Percentiles rank a stretch among this genome's conserved stretches.
Evolutionary conservation across 2,113 vertebrate genomes (phyloP).

Genomic region (Carassius carassius): DNA sequence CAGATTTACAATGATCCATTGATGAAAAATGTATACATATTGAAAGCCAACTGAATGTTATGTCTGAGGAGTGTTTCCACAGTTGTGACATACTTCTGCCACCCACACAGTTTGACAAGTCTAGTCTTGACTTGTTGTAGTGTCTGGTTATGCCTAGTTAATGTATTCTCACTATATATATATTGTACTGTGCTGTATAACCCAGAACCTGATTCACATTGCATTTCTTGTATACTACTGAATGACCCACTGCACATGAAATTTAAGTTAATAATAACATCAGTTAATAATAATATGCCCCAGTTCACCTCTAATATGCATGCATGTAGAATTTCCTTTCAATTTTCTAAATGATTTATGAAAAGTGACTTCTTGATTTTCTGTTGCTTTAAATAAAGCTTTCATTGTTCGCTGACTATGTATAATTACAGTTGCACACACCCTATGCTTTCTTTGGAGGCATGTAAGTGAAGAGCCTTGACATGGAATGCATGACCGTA

Average conservation of each 20-base stretch:
- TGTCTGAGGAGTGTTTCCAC: not conserved
- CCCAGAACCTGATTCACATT: not conserved
- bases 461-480: slow-evolving; percentile 11
- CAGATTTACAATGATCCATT: slow-evolving; percentile 17
- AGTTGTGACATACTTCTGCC: slow-evolving; percentile 20
- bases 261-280: not conserved
- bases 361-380: slow-evolving; percentile 14
- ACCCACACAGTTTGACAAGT: slow-evolving; percentile 20
- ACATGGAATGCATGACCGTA: not conserved
- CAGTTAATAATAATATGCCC: not conserved
- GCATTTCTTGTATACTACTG: not conserved
- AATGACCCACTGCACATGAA: not conserved
- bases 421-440: slow-evolving; percentile 16
- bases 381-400: slow-evolving; percentile 3
- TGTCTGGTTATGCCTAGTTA: not conserved
- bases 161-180: not conserved
- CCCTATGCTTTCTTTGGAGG: slow-evolving; percentile 31
- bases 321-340: not conserved
- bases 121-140: slow-evolving; percentile 10
- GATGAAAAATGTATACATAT: not conserved
- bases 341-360: not conserved
- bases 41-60: slow-evolving; percentile 3
- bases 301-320: not conserved
- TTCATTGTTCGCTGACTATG: not conserved
- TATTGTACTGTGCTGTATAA: not conserved